Evolutionary conservation across 2,888 invertebrate genomes (phyloP), one percentile per base, ranked within the genome.

Genomic region (Orthosia gracilis): DNA sequence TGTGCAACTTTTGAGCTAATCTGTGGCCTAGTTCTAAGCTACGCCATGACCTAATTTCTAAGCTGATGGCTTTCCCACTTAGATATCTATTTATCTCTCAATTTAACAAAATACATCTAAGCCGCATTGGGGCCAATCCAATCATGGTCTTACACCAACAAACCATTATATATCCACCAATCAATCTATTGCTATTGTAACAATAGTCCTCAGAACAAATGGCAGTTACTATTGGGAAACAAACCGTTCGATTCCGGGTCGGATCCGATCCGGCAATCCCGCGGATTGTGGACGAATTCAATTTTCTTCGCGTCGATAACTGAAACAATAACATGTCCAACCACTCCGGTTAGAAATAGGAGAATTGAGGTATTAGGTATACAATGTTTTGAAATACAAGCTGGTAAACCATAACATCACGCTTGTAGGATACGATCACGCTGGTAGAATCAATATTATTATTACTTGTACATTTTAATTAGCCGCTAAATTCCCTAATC

Each of bases 251-350:
- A 85, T 93, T 93, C 92, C 88, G 90, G 91, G 91, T 90, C 88
- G 90, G 88, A 90, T 89, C 90, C 89, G 84, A 89, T 89, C 90
- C 91, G 91, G 87, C 92, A 93, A 94, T 93, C 91, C 91, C 84
- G 89, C 91, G 94, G 94, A 94, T 94, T 95, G 94, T 93, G 93
- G 94, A 94, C 94, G 93, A 93, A 95, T 96, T 95, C 95, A 95
- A 96, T 96, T 95, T 94, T 93, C 93, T 91, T 92, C 85, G 87
- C 90, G 90, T 89, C 93, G 93, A 95, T 94, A 94, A 93, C 92
- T 90, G 92, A 91, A 93, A 93, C 93, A 94, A 92, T 91, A 92
- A 90, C 89, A 86, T 84, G 75, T 79, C 76, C 81, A 76, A 73
- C 82, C 66, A 62, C 77, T 69, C 69, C 63, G 76, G 78, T 65